Base-by-base conservation (phyloP, 2,888 invertebrate species). In the Hirtodrosophila cameraria region DNA sequence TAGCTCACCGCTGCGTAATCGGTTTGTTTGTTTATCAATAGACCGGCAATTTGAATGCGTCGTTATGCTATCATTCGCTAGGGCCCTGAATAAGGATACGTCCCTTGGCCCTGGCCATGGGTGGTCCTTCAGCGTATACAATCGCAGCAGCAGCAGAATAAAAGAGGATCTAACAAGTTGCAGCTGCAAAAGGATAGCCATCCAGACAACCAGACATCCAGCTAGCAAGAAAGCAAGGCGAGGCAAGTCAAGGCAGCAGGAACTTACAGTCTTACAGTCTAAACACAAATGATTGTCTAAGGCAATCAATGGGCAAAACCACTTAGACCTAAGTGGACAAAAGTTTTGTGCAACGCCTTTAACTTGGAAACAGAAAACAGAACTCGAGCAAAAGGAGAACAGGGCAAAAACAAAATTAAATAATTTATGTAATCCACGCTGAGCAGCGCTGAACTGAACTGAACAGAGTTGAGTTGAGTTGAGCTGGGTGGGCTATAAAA, bases 1-100 rank as follows among this genome's bases (percentile, higher is more conserved):
- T 54, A 65, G 66, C 61, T 54, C 49, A 82, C 85, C 73, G 86
- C 80, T 83, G 80, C 67, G 86, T 81, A 81, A 81, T 85, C 80
- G 84, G 76, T 73, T 85, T 81, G 80, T 80, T 80, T 80, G 80
- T 85, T 74, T 76, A 64, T 76, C 74, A 69, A 72, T 59, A 49
- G 58, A 58, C 48, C 54, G 35, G 50, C 61, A 53, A 75, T 57
- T 83, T 78, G 78, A 80, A 76, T 78, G 75, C 79, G 68, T 75
- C 79, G 85, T 79, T 85, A 84, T 81, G 85, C 64, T 78, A 71
- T 81, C 82, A 77, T 82, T 57, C 16, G 30, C 16, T 36, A 12
- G 16, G 28, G 27, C 36, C 38, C 12, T 38, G 13, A 30, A n/a
- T 12, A 31, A 38, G 46, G 59, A 46, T 41, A 31, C 59, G 30